Evolutionary conservation across 2,888 invertebrate species (phyloP), one percentile per base, ranked within the genome.

Genomic region (Drosophila colorata): DNA sequence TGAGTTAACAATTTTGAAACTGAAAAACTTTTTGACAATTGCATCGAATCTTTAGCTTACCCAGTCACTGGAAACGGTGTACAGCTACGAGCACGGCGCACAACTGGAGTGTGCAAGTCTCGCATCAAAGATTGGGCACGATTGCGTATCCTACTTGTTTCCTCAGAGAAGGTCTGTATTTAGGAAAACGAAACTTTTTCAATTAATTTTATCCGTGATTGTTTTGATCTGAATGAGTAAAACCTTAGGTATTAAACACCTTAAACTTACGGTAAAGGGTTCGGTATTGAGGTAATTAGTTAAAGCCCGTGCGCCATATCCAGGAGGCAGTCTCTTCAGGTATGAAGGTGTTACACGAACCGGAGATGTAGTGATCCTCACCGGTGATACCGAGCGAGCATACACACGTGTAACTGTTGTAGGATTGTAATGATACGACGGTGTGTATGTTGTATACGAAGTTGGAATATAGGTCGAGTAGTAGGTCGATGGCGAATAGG

Each of bases 221-320:
- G 23, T n/a, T n/a, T n/a, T 18, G 11, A 14, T 40, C 20, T 18
- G 33, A 40, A 37, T 14, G 37, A 38, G 33, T 37, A 11, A 38
- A 44, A 28, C 35, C n/a, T 41, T 49, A 7, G 28, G 46, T 55
- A 56, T 47, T 52, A 14, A 57, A 55, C 33, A 28, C 25, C 46
- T 33, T 66, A 48, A 82, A 92, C 94, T 93, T 93, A 96, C 96
- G 94, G 95, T 95, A 86, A 95, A 94, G 83, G 95, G 93, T 90
- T 95, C 95, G 80, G 96, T 96, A 93, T 95, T 95, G 93, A 95
- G 95, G 93, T 95, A 97, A 91, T 95, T 95, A 85, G 96, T 96
- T 78, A 95, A 93, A 84, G 96, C 94, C 69, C 95, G 95, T 85
- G 94, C 93, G 70, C 94, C 94, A 58, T 92, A 92, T 89, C 93